Evolutionary conservation across 1,140 invertebrate species (phyloP).

Genomic region (Drosophila pseudoananassae): DNA sequence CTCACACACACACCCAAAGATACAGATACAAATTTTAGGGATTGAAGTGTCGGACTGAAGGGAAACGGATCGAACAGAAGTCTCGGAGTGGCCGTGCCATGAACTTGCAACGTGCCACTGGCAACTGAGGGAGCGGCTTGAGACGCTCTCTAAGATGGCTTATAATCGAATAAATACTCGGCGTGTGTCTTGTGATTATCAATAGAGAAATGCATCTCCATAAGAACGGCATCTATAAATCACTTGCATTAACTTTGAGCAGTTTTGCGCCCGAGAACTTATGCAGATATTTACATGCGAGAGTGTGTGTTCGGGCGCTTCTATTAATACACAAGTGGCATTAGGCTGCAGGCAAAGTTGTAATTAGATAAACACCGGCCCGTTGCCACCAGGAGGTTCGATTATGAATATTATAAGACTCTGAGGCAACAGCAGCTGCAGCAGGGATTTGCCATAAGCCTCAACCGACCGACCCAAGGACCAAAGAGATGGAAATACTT

Average conservation of each 20-base stretch:
- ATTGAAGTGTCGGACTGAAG: constrained; percentile 71
- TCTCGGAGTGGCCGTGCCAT: constrained; percentile 5
- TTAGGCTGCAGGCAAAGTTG: constrained; percentile 65
- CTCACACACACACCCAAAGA: constrained; percentile 30
- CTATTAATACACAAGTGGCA: constrained; percentile 74
- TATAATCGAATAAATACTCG: constrained; percentile 74
- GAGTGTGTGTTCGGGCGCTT: constrained; percentile 16
- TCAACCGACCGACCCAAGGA: background rate
- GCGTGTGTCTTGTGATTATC: constrained; percentile 55
- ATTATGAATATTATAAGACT: constrained; percentile 46
- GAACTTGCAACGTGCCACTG: constrained; percentile 45
- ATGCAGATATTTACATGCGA: constrained; percentile 1
- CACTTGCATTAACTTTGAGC: constrained; percentile 66
- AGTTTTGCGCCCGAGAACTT: constrained; percentile 28
- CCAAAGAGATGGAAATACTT: constrained; percentile 7
- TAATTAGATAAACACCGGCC: constrained; percentile 57
- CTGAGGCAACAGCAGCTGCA: constrained; percentile 21
- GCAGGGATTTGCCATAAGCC: constrained; percentile 26
- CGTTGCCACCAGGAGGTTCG: constrained; percentile 4
- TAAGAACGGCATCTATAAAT: constrained; percentile 61
- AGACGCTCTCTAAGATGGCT: constrained; percentile 53
- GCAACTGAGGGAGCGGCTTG: constrained; percentile 77
- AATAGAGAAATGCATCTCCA: constrained; percentile 42
- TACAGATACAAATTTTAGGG: constrained; percentile 73
- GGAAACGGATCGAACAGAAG: constrained; percentile 49